Conservation (phyloP, 2,888 invertebrate species). For the Idaea dimidiata region DNA sequence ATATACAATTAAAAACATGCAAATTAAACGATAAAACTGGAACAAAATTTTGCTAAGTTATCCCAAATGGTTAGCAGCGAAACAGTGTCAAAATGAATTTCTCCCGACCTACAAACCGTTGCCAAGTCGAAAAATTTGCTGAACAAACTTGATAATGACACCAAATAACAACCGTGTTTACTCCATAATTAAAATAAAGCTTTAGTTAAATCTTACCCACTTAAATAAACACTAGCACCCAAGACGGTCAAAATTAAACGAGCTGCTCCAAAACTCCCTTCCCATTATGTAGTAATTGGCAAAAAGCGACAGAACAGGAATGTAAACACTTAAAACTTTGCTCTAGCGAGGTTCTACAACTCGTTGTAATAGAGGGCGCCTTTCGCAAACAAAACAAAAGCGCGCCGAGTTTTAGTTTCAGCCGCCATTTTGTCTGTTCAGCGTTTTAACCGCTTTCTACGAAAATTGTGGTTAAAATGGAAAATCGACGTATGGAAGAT, state of each 20-base stretch:
- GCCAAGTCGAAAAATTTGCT: neutral
- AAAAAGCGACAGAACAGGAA: constrained; percentile 77
- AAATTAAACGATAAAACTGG: neutral
- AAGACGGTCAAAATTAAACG: constrained; percentile 62
- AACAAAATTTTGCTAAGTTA: neutral
- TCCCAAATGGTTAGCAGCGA: neutral
- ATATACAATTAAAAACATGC: neutral
- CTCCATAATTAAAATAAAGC: constrained; percentile 32
- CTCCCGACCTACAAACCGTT: neutral
- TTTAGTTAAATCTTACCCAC: constrained; percentile 47
- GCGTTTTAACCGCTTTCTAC: constrained; percentile 59
- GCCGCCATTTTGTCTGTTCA: constrained; percentile 63
- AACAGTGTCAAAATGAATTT: neutral
- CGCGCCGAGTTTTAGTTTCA: constrained; percentile 61
- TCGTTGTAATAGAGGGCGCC: constrained; percentile 64
- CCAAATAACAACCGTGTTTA: constrained; percentile 32
- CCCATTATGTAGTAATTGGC: constrained; percentile 72
- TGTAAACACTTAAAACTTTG: constrained; percentile 79
- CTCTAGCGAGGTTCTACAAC: constrained; percentile 57
- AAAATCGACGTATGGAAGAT: constrained; percentile 61
- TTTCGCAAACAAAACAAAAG: constrained; percentile 73
- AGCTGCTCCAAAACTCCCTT: constrained; percentile 62
- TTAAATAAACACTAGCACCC: constrained; percentile 63
- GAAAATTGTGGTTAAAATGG: constrained; percentile 55
- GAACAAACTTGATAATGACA: constrained; percentile 11